Conservation (phyloP, 2,113 vertebrate genomes). For the Salvelinus alpinus region DNA sequence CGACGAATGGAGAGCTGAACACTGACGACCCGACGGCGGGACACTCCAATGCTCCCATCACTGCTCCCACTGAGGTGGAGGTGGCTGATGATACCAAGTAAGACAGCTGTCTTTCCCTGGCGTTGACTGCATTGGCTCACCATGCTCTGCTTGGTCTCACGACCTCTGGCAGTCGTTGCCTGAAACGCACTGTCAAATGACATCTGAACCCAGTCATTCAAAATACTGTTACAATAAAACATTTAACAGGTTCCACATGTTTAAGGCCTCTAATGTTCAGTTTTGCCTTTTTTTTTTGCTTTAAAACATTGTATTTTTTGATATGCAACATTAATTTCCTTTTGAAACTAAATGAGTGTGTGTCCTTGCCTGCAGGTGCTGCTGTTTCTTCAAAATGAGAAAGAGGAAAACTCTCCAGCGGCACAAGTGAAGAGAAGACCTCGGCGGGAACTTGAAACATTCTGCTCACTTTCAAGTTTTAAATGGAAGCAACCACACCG, state of each 20-base stretch:
- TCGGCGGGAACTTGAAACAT: conserved; percentile 69
- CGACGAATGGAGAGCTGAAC: conserved; percentile 96
- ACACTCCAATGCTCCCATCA: conserved; percentile 97
- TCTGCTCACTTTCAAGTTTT: conserved; percentile 80
- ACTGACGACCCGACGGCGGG: conserved; percentile 93
- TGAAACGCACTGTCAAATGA: no score
- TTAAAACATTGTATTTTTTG: not conserved
- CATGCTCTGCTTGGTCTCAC: no score
- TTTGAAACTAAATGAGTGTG: not conserved
- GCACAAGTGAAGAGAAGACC: conserved; percentile 78
- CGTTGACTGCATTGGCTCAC: no score
- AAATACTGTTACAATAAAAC: no score
- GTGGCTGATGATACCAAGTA: conserved; percentile 97
- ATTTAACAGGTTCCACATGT: no score
- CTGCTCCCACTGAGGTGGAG: conserved; percentile 91
- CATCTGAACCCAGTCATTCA: no score
- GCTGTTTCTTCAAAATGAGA: conserved; percentile 97
- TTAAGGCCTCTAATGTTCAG: not conserved
- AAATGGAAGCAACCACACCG: conserved; percentile 76
- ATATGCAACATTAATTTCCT: not conserved
- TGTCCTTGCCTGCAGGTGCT: conserved; percentile 80
- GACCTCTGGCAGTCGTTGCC: no score
- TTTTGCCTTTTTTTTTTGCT: not conserved
- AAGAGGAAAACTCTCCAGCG: conserved; percentile 97
- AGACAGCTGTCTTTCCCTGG: conserved; percentile 37